Conservation (phyloP, 2,888 invertebrate species). For the Pycnomerus fuliginosus region DNA sequence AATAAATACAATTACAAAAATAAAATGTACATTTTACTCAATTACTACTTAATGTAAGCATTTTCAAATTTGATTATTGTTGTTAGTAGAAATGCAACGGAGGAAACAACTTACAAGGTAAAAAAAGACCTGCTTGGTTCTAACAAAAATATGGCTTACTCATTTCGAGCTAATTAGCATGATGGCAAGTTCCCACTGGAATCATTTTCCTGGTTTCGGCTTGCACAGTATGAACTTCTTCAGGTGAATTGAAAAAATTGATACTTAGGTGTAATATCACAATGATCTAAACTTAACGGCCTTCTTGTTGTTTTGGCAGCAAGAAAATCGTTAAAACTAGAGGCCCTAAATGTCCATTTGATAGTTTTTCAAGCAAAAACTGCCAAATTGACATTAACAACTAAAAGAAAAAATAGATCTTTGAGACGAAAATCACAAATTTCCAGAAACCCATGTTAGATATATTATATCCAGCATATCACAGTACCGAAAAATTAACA, state of each 20-base stretch:
- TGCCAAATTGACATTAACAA: not conserved
- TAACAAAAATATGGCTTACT: constrained; percentile 27
- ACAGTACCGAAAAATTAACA: constrained; percentile 40
- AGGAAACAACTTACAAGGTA: constrained; percentile 15
- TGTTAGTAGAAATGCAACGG: constrained; percentile 16
- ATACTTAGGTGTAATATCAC: not conserved
- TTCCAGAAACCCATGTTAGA: constrained; percentile 14
- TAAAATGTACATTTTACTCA: constrained; percentile 47
- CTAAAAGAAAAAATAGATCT: not conserved
- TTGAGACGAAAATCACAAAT: not conserved
- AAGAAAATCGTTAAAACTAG: constrained; percentile 1
- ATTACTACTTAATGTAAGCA: constrained; percentile 43
- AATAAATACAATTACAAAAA: constrained; percentile 50
- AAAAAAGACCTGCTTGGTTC: constrained; percentile 10
- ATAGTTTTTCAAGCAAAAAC: not conserved
- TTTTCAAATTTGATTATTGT: constrained; percentile 27
- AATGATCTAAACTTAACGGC: no score
- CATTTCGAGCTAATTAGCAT: constrained; percentile 20
- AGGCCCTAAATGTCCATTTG: not conserved
- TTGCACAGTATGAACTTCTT: not conserved
- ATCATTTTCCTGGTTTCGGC: constrained; percentile 1
- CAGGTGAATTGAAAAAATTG: constrained; percentile 2
- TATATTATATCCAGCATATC: constrained; percentile 38
- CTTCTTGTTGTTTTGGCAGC: no score
- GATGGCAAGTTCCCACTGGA: constrained; percentile 25